Base-by-base conservation (phyloP, 2,888 invertebrate genomes). In the Oscheius sp. region DNA sequence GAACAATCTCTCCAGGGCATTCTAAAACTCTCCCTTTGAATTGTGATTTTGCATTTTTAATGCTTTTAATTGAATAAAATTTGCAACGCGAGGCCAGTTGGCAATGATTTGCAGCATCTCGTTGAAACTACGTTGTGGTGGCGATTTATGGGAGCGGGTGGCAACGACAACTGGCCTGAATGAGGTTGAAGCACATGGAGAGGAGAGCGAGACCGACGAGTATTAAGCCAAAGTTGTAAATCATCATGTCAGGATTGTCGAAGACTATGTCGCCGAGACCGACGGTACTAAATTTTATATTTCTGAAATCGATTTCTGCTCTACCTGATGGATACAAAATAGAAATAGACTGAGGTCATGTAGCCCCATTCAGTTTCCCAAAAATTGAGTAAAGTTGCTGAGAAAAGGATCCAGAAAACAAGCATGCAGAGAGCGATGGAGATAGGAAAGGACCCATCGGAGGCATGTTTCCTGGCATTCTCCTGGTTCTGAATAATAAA, bases 261-360 rank as follows among this genome's bases (percentile, higher is more conserved):
- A 85, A 83, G 4, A 84, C 74, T 44, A 85, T 77, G 64, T 85
- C 85, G 6, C 85, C 85, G 3, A 85, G 73, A 2, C 85, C 85
- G 6, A 85, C 84, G 33, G 85, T 85, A 68, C 83, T 82, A 57
- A 71, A 54, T n/a, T 14, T 32, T 8, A 57, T 26, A 41, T 59
- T 44, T 41, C 17, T n/a, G n/a, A n/a, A n/a, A n/a, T n/a, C n/a
- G n/a, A n/a, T 22, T 3, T 6, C 12, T 2, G n/a, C 6, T 9
- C 50, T 20, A 82, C 82, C 82, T 80, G 63, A 85, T 85, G 0
- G 85, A 85, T 1, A 85, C 82, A 56, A 85, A 83, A 70, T 80
- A 85, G 67, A 85, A 85, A 75, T 85, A 85, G 33, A 84, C 77
- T 24, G 80, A 76, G 1, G 82, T 82, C 30, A 73, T 62, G 69